These are phyloP conservation scores for Charina bottae DNA, from an alignment of 2,113 vertebrate species.

Conservation along the genomic window DNA sequence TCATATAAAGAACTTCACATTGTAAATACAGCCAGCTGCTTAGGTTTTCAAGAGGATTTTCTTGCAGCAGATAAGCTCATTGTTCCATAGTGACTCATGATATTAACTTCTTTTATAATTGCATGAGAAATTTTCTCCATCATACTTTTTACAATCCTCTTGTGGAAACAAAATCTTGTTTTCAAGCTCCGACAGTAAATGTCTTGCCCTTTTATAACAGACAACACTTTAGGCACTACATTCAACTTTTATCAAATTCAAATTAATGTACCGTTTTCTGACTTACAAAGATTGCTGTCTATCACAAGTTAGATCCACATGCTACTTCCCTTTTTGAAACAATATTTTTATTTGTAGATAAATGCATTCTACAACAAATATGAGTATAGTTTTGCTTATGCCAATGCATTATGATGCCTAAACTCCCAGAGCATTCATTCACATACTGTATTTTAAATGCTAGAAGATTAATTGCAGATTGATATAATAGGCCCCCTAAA, in stretches of 20 bases:
- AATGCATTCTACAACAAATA: background rate
- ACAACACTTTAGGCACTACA: background rate
- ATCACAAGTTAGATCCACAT: background rate
- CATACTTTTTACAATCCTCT: background rate
- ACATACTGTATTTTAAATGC: background rate
- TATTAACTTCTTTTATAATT: constrained; percentile 30
- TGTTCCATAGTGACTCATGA: background rate
- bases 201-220: background rate
- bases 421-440: background rate
- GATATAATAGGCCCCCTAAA: background rate
- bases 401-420: background rate
- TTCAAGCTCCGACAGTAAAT: constrained; percentile 21
- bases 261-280: background rate
- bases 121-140: constrained; percentile 32
- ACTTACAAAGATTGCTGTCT: background rate
- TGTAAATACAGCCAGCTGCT: background rate
- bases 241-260: background rate
- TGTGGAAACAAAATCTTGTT: constrained; percentile 34
- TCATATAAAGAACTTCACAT: background rate
- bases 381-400: background rate
- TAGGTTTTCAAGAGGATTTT: background rate
- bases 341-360: background rate
- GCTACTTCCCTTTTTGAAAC: background rate
- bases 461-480: background rate
- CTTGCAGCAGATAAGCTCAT: constrained; percentile 5